phyloP scores from a whole-genome alignment of 2,888 invertebrate genomes.

The Cheilosia grossa region DNA sequence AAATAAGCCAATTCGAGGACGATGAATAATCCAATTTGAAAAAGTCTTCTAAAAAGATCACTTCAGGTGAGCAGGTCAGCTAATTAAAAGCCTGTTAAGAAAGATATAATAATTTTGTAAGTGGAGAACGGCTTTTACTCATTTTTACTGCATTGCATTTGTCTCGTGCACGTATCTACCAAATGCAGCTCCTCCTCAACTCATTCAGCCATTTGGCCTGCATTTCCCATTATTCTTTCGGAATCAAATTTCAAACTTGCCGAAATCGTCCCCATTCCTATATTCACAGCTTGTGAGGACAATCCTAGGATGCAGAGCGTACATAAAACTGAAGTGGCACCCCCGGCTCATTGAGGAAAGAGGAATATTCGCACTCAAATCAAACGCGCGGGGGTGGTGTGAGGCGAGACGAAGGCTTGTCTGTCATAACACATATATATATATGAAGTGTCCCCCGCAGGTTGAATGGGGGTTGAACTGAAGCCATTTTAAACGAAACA shows the following conservation, averaged over 20 bases:
- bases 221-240: slow-evolving; percentile 30
- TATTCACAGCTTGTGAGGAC: neutral
- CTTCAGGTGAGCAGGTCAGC: too few relatives aligned
- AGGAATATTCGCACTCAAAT: neutral
- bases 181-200: too few relatives aligned
- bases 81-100: too few relatives aligned
- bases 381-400: neutral
- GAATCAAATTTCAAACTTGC: slow-evolving; percentile 19
- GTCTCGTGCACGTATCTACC: too few relatives aligned
- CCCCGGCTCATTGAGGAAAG: slow-evolving; percentile 9
- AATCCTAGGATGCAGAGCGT: slow-evolving; percentile 23
- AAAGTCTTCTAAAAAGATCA: too few relatives aligned
- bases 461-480: slow-evolving; percentile 53
- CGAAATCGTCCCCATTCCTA: slow-evolving; percentile 5
- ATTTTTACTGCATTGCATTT: too few relatives aligned
- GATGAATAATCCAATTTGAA: too few relatives aligned
- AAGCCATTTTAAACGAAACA: slow-evolving; percentile 29
- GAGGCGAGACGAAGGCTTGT: slow-evolving; percentile 1
- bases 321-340: slow-evolving; percentile 24
- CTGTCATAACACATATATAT: slow-evolving; percentile 45
- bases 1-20: too few relatives aligned
- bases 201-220: neutral
- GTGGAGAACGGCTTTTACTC: too few relatives aligned
- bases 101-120: too few relatives aligned
- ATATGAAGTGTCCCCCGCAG: slow-evolving; percentile 54